Base-by-base conservation (phyloP, 2,888 invertebrate species). In the Conus canariensis region DNA sequence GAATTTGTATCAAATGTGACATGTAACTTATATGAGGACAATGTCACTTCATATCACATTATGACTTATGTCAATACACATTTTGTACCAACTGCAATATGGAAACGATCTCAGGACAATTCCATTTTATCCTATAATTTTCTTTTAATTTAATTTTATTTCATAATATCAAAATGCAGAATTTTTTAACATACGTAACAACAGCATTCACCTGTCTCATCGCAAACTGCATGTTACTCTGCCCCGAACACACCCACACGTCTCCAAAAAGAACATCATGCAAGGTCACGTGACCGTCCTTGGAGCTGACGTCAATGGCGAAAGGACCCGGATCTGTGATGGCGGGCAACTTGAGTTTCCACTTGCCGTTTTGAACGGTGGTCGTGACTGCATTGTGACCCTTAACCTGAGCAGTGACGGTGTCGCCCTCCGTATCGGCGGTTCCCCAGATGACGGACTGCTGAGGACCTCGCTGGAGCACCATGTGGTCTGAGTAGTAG, bases 161-260 rank as follows among this genome's bases (percentile, higher is more conserved):
- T 45, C 3, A 45, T 45, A 45, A 45, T 45, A 45, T 30, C 45
- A 45, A 45, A 45, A 45, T 45, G 45, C 45, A 45, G 45, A 45
- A 45, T 45, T 45, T 45, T 45, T 3, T 45, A 45, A 45, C 45
- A 45, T 45, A 45, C 45, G 45, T 45, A 30, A 30, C 30, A 30
- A 30, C 30, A 30, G 30, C 2, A 8, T 22, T 83, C 59, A 87
- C 59, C 88, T 88, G 30, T 92, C 92, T 90, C 88, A 89, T 70
- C 45, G 25, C 86, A 93, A 91, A 10, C 91, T 93, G 92, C 95
- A 95, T 95, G 90, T 95, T 95, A 88, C 95, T 95, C 90, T 95
- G 95, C 64, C 96, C 95, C 94, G 95, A 95, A 90, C 96, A 96
- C 10, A 96, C 60, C 96, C 96, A 96, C 0, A 96, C 95, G 90